Evolutionary conservation across 2,113 vertebrate species (phyloP), one percentile per base, ranked within the genome.

Genomic region (Chaetura pelagica): DNA sequence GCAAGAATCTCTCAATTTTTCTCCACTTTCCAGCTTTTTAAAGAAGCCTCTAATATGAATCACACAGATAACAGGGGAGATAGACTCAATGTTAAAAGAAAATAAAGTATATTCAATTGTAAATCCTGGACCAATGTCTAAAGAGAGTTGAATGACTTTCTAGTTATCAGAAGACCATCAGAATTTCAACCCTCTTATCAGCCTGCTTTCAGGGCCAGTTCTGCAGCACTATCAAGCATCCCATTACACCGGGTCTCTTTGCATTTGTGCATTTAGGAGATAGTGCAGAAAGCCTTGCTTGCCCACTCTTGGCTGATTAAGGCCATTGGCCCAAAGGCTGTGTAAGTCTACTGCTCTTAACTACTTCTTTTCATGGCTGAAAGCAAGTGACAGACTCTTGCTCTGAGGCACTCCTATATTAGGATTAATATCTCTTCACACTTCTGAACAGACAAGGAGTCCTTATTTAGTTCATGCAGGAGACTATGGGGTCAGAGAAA

Each of bases 351-450:
- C 27, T 78, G 46, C 72, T 81, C 61, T 62, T 74, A 66, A 77
- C 32, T 72, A 67, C 61, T 61, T 64, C 61, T 93, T 95, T 94
- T 92, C 88, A 96, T 51, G 62, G 83, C 68, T 84, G 76, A 77
- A 73, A 81, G 67, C 55, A 86, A 94, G 63, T 51, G 59, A 79
- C 74, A 91, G 24, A 80, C 57, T 94, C 38, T 46, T 68, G 72
- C n/a, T 86, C 42, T 32, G 75, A 92, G 40, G 73, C 80, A 81
- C 86, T 93, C 96, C 96, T 97, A 94, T 96, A 96, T 97, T 97
- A 96, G 95, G 96, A 96, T 96, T 95, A 76, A 1, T 79, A 59
- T 81, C 76, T 94, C 79, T 68, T 85, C 34, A 72, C 55, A 93
- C 27, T 94, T 78, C 68, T 84, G 64, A 73, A 90, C 35, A 83